Evolutionary conservation across 2,113 vertebrate genomes (phyloP), one percentile per base, ranked within the genome.

Genomic region (Plestiodon gilberti): DNA sequence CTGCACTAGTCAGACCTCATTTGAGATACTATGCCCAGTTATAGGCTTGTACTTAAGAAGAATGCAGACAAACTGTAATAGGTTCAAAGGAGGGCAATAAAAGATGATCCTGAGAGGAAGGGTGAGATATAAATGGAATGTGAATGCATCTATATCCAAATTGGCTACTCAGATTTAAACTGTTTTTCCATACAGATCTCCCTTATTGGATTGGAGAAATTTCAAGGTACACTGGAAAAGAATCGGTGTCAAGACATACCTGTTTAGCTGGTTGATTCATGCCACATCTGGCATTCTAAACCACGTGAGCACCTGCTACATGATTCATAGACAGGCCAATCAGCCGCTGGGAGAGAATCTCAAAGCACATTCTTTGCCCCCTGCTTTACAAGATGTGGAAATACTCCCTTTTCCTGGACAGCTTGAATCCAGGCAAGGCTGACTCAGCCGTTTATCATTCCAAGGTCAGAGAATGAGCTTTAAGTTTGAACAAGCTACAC

Each of bases 391-490:
- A 62, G 52, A 18, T 86, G 35, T 88, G 93, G 78, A 79, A 64
- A 75, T 90, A 88, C 75, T 88, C 90, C 33, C 40, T 23, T 83
- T 76, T 88, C 64, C 14, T 79, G 28, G 78, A 61, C 75, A 57
- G 78, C 71, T 77, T 71, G 82, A 87, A 83, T 89, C 84, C 28
- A 59, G 79, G 80, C 55, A 85, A 93, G 57, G 83, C 89, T 95
- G 93, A 94, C 91, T 94, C 89, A 94, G 93, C 91, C 88, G 79
- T 92, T 90, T 38, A 61, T 85, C 57, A 35, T 62, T 90, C 40
- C 88, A 93, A 93, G 91, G 93, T 92, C 87, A 93, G 90, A 93
- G 89, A 67, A 81, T 18, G 89, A 40, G n/a, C 38, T 85, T 35
- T 78, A 85, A 82, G 33, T 76, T 78, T 43, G 64, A 85, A 61